phyloP scores from a whole-genome alignment of 1,140 invertebrate genomes.

The Drosophila prosaltans region DNA sequence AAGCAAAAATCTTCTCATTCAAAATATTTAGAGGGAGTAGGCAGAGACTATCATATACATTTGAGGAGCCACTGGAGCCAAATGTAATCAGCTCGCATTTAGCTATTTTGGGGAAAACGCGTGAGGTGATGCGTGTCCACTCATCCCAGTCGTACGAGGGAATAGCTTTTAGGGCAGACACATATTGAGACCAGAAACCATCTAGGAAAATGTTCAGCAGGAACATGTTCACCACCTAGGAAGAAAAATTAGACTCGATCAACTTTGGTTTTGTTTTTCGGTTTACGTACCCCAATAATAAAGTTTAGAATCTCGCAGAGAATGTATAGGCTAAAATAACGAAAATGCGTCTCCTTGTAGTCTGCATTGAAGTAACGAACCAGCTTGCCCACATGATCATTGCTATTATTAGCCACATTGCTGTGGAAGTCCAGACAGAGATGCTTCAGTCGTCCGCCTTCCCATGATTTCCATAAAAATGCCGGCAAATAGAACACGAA shows the following conservation, averaged over 20 bases:
- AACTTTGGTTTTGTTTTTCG: background rate
- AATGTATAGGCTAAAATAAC: constrained; percentile 87
- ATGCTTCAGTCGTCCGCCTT: constrained; percentile 86
- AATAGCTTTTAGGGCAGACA: constrained; percentile 85
- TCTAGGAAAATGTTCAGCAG: constrained; percentile 89
- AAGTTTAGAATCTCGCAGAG: constrained; percentile 90
- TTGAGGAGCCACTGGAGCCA: constrained; percentile 86
- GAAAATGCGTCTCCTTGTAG: constrained; percentile 86
- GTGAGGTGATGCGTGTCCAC: constrained; percentile 85
- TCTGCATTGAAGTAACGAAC: constrained; percentile 84
- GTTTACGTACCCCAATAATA: constrained; percentile 86
- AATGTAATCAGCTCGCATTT: constrained; percentile 89
- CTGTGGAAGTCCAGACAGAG: constrained; percentile 84
- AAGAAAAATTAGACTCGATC: background rate
- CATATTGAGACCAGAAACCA: constrained; percentile 89
- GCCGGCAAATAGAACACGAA: constrained; percentile 89
- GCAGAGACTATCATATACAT: constrained; percentile 88
- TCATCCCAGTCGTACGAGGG: constrained; percentile 72
- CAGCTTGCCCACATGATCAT: constrained; percentile 84
- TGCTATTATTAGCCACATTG: constrained; percentile 83
- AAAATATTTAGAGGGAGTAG: constrained; percentile 90
- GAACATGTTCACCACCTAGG: constrained; percentile 85
- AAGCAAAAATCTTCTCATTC: constrained; percentile 91
- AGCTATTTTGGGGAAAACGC: constrained; percentile 90
- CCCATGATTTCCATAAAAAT: constrained; percentile 91